phyloP scores from a whole-genome alignment of 2,797 vertebrate genomes.

The Limosa lapponica region DNA sequence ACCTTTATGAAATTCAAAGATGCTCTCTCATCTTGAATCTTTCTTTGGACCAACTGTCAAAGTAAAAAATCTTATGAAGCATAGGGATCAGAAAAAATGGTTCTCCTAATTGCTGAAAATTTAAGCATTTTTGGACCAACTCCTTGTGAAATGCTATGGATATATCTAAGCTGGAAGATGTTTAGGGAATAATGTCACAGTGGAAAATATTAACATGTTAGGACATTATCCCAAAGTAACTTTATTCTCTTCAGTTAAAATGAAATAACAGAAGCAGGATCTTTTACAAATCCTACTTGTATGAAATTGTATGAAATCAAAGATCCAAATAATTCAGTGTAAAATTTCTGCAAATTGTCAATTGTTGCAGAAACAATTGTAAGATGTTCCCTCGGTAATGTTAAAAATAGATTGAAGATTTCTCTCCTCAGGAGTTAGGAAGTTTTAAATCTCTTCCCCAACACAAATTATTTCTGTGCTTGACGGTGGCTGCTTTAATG shows the following conservation, averaged over 20 bases:
- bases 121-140: not conserved
- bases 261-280: not conserved
- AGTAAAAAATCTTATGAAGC: not conserved
- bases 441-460: not conserved
- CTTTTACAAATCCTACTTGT: not conserved
- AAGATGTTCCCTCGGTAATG: not conserved
- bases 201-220: not conserved
- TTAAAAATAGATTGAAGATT: not conserved
- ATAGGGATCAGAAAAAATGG: not conserved
- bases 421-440: not conserved
- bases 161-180: not conserved
- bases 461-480: not conserved
- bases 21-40: not conserved
- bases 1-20: not conserved
- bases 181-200: not conserved
- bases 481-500: not conserved
- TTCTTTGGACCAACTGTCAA: not conserved
- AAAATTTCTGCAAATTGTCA: not conserved
- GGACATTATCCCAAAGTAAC: not conserved
- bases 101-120: not conserved
- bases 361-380: not conserved
- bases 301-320: not conserved
- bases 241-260: not conserved
- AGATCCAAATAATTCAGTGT: not conserved
- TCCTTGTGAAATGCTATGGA: not conserved